Evolutionary conservation across 2,797 vertebrate species (phyloP).

Genomic region (Chloroceryle inda): DNA sequence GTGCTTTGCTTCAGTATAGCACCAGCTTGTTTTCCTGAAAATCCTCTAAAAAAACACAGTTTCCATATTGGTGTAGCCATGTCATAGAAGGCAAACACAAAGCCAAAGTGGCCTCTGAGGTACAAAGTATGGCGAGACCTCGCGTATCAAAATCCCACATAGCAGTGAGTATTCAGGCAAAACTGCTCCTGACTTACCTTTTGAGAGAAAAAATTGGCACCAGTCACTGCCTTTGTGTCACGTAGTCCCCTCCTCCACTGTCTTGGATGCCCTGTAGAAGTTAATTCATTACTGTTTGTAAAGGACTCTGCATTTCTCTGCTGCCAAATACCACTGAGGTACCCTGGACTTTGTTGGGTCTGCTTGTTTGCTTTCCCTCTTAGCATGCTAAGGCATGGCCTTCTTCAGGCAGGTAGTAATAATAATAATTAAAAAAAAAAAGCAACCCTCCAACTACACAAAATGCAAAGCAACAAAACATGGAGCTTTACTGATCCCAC

Average conservation of each 20-base stretch:
- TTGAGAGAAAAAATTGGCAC: background rate
- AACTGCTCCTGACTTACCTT: background rate
- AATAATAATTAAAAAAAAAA: background rate
- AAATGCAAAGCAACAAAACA: background rate
- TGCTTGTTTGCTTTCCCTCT: conserved; percentile 18
- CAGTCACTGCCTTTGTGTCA: background rate
- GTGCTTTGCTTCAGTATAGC: background rate
- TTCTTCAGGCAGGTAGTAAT: background rate
- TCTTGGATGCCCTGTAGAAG: background rate
- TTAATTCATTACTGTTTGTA: conserved; percentile 53
- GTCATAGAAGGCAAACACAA: background rate
- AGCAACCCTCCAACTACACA: background rate
- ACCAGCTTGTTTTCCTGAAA: background rate
- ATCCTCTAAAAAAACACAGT: background rate
- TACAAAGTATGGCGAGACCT: background rate
- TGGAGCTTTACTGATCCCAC: background rate
- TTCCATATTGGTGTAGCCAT: background rate
- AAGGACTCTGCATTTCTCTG: background rate
- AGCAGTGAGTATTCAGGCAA: background rate
- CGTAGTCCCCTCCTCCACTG: background rate
- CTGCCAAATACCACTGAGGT: conserved; percentile 8
- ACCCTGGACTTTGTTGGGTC: background rate
- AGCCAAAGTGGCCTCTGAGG: background rate
- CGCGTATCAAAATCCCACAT: background rate
- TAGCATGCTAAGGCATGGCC: background rate